These are phyloP conservation scores for Peromyscus attwateri DNA, from an alignment of 2,797 vertebrate species.

Conservation along the genomic window DNA sequence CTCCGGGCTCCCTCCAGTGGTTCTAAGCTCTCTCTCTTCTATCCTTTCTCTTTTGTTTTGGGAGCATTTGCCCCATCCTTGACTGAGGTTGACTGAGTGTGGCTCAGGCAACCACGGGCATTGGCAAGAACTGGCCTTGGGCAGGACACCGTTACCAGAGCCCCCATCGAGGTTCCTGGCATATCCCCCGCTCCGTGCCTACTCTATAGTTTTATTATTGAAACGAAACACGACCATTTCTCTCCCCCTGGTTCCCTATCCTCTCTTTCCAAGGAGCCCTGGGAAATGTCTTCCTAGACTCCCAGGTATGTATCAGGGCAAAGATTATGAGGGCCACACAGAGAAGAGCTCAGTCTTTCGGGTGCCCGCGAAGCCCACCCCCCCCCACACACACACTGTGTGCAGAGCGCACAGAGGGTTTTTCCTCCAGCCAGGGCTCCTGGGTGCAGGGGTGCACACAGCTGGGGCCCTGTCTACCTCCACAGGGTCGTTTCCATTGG, in stretches of 20 bases:
- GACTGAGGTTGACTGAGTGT: fast-evolving
- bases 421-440: background rate
- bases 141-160: fast-evolving
- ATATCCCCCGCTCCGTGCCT: fast-evolving
- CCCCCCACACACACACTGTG: fast-evolving
- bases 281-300: background rate
- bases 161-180: fast-evolving
- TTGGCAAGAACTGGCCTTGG: fast-evolving
- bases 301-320: background rate
- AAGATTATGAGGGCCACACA: fast-evolving
- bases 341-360: background rate
- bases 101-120: background rate
- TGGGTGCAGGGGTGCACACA: fast-evolving
- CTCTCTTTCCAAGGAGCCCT: background rate
- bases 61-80: fast-evolving
- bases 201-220: fast-evolving
- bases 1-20: fast-evolving
- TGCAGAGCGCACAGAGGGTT: background rate
- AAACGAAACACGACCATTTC: fast-evolving
- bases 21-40: too few species aligned
- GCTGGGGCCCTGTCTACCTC: slow-evolving; percentile 82
- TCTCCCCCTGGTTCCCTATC: background rate
- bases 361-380: fast-evolving
- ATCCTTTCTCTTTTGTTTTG: background rate
- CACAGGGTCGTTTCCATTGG: slow-evolving; percentile 87